phyloP scores from a whole-genome alignment of 2,797 vertebrate genomes.

The Smutsia temminckii region DNA sequence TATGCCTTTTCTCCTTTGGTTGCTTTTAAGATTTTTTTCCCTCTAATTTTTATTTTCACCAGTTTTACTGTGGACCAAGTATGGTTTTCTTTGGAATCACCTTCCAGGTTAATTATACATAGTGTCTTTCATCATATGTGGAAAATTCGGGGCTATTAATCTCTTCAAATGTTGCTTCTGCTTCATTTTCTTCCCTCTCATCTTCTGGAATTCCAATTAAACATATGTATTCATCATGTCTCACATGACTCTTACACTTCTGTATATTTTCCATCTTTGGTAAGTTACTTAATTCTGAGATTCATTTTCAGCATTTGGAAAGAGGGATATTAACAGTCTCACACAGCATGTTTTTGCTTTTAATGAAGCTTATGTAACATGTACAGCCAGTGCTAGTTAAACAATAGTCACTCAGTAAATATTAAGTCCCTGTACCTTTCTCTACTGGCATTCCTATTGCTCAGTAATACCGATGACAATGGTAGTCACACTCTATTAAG shows the following conservation, averaged over 20 bases:
- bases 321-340: neutral
- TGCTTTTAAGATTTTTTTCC: neutral
- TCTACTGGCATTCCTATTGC: neutral
- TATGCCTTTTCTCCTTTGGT: neutral
- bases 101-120: neutral
- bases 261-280: neutral
- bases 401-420: neutral
- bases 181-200: neutral
- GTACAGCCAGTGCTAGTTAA: neutral
- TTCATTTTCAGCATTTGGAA: neutral
- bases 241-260: neutral
- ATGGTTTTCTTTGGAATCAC: neutral
- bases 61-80: neutral
- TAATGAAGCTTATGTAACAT: neutral
- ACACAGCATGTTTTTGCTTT: neutral
- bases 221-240: neutral
- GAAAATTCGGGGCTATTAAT: neutral
- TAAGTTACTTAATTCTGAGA: neutral
- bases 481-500: neutral
- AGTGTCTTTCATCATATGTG: neutral
- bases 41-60: neutral
- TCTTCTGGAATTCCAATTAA: conserved; percentile 23
- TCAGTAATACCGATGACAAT: neutral
- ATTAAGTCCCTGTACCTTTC: neutral
- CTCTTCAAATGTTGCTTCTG: neutral